These are phyloP conservation scores for Folsomia candida DNA, from an alignment of 2,888 invertebrate species.

Conservation along the genomic window DNA sequence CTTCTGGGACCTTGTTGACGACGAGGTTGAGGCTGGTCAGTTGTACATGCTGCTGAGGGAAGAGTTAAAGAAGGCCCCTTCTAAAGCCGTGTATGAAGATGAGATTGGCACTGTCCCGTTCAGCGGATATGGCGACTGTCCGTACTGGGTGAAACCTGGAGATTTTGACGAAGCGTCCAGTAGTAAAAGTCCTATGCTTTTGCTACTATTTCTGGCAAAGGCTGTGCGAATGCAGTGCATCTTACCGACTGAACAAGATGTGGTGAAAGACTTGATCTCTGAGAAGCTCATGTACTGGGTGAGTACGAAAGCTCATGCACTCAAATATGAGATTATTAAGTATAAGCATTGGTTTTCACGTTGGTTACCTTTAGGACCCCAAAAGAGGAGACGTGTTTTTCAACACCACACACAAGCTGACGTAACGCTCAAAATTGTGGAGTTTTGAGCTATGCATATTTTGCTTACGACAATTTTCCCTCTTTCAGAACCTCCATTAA, in stretches of 20 bases:
- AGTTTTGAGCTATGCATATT: too few relatives aligned
- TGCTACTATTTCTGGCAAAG: neutral
- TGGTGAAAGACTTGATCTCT: neutral
- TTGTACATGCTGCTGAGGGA: neutral
- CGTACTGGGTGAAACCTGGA: neutral
- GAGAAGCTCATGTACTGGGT: neutral
- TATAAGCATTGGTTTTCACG: too few relatives aligned
- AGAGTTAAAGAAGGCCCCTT: neutral
- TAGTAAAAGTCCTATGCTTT: neutral
- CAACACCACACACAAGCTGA: neutral
- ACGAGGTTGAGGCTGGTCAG: neutral
- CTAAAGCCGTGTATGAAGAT: neutral
- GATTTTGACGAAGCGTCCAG: neutral
- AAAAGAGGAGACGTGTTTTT: neutral
- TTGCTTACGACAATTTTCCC: neutral
- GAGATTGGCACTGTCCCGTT: neutral
- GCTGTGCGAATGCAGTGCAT: neutral
- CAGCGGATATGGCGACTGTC: conserved; percentile 2
- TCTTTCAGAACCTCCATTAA: neutral
- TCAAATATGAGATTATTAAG: too few relatives aligned
- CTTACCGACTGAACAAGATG: neutral
- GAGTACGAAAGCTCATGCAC: too few relatives aligned
- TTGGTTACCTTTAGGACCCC: too few relatives aligned
- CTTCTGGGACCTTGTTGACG: conserved; percentile 5
- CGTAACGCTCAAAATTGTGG: too few relatives aligned